Percentiles rank a stretch among this genome's conserved stretches.
Evolutionary conservation across 1,140 invertebrate genomes (phyloP).

Genomic region (Holotrichia oblita): DNA sequence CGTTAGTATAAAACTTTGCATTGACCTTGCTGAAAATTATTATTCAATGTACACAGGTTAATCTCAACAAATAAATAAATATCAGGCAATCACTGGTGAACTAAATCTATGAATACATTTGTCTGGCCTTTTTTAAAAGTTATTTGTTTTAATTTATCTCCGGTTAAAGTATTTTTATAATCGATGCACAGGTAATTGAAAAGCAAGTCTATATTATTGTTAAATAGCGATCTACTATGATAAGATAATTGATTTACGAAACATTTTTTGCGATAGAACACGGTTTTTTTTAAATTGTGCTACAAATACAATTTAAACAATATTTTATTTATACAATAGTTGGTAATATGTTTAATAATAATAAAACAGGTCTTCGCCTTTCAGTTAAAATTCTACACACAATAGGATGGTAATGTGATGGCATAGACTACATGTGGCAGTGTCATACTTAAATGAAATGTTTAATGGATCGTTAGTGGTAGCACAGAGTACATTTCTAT

Average conservation of each 20-base stretch:
- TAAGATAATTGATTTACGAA: neutral
- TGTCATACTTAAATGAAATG: too few relatives aligned
- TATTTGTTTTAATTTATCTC: neutral
- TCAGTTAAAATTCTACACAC: too few relatives aligned
- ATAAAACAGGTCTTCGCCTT: too few relatives aligned
- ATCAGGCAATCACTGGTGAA: neutral
- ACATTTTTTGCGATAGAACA: neutral
- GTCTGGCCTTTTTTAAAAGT: neutral
- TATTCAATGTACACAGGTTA: neutral
- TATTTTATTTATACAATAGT: too few relatives aligned
- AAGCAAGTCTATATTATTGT: too few relatives aligned
- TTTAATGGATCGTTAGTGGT: too few relatives aligned
- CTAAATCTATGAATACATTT: slow-evolving; percentile 2
- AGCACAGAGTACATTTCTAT: too few relatives aligned
- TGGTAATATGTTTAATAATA: too few relatives aligned
- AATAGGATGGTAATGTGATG: too few relatives aligned
- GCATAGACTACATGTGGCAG: too few relatives aligned
- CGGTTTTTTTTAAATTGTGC: neutral
- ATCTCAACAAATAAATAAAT: neutral
- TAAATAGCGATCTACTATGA: neutral
- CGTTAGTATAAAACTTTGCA: neutral
- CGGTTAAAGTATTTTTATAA: neutral
- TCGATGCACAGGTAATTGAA: neutral
- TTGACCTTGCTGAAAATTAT: neutral
- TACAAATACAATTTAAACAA: neutral